A percentile compares a stretch with the other conserved stretches of the same genome.
Conservation (phyloP, 2,797 vertebrate genomes). For the Stomatorhinus walkeri region DNA sequence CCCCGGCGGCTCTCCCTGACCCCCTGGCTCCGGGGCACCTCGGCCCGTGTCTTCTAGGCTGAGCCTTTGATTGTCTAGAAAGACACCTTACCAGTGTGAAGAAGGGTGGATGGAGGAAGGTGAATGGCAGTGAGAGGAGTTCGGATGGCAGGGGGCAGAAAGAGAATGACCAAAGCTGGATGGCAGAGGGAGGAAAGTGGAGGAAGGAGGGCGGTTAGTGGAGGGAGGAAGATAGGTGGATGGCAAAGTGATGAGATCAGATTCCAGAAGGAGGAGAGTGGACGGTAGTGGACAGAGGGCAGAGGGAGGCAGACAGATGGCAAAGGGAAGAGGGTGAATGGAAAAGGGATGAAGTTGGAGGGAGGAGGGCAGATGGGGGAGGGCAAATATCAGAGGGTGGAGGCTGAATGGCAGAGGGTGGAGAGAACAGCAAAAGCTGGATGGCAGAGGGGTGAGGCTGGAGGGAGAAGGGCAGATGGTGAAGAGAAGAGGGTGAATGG, state of each 20-base stretch:
- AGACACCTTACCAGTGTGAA: not conserved
- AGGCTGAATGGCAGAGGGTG: not conserved
- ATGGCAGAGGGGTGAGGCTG: not conserved
- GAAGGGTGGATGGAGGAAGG: not conserved
- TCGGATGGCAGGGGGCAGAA: not conserved
- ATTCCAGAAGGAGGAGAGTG: not conserved
- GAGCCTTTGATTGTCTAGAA: slow-evolving; percentile 11
- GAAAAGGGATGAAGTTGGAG: not conserved
- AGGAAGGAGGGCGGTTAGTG: not conserved
- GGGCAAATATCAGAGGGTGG: not conserved
- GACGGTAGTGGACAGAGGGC: not conserved
- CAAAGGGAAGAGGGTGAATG: not conserved
- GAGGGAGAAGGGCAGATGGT: not conserved
- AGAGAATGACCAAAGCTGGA: not conserved
- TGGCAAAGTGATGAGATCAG: not conserved
- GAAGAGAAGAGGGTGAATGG: not conserved
- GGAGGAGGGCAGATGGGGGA: not conserved
- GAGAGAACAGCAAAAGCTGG: not conserved
- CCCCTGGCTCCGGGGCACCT: not conserved
- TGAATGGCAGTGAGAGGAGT: not conserved
- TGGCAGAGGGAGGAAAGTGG: not conserved
- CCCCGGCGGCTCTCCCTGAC: not conserved
- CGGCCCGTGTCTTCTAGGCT: not conserved
- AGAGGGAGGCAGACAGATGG: not conserved
- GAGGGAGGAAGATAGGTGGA: not conserved